These are phyloP conservation scores for Lithophane leautieri DNA, from an alignment of 2,888 invertebrate species.

Conservation along the genomic window DNA sequence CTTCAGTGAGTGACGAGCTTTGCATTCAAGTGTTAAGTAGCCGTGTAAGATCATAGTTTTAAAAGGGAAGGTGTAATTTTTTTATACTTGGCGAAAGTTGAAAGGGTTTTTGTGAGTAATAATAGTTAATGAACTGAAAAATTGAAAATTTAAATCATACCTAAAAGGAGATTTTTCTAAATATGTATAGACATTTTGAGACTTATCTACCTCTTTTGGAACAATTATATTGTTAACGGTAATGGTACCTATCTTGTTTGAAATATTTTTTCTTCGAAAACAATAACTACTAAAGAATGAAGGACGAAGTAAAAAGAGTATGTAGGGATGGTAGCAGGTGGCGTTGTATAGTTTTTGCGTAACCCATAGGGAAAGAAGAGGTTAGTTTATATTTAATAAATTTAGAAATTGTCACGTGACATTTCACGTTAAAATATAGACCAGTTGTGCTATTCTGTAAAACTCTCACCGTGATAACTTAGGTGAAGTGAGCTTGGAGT, in stretches of 20 bases:
- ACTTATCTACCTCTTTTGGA: no score
- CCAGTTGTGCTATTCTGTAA: no score
- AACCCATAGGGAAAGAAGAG: background rate
- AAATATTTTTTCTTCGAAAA: no score
- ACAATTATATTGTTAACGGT: no score
- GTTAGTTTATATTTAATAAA: background rate
- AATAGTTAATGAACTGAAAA: background rate
- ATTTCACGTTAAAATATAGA: background rate
- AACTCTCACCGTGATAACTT: no score
- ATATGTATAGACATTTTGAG: background rate
- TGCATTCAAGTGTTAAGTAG: conserved; percentile 9
- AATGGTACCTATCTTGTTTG: background rate
- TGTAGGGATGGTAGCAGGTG: background rate
- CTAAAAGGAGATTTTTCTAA: background rate
- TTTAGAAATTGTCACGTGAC: background rate
- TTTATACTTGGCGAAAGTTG: background rate
- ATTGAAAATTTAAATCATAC: background rate
- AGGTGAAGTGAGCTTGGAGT: no score
- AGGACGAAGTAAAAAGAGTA: background rate
- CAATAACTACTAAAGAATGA: background rate
- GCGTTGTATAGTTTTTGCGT: background rate
- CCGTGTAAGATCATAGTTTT: conserved; percentile 8
- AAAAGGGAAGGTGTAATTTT: background rate
- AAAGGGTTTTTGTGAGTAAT: background rate
- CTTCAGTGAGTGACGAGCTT: conserved; percentile 23